Evolutionary conservation across 2,797 vertebrate genomes (phyloP).

Genomic region (Cetoscarus ocellatus): DNA sequence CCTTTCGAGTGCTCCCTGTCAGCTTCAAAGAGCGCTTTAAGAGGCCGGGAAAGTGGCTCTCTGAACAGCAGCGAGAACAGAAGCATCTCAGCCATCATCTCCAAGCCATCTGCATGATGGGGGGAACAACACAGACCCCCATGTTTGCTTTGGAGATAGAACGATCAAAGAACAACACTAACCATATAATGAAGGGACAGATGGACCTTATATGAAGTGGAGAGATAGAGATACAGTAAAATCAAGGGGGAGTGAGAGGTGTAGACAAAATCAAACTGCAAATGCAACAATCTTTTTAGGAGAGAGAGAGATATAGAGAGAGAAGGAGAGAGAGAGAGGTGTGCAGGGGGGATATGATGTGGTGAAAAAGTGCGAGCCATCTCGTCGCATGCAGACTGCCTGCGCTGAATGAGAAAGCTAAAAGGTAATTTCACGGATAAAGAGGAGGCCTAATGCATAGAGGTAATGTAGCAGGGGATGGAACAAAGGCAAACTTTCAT

Average conservation of each 20-base stretch:
- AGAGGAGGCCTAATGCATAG: slow-evolving; percentile 90
- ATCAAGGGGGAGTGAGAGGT: slow-evolving; percentile 44
- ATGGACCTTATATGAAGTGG: slow-evolving; percentile 79
- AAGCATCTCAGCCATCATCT: slow-evolving; percentile 80
- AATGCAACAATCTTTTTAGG: slow-evolving; percentile 83
- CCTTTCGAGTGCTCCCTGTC: slow-evolving; percentile 71
- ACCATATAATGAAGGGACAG: slow-evolving; percentile 82
- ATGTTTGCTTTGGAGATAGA: slow-evolving; percentile 85
- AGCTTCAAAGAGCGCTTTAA: slow-evolving; percentile 83
- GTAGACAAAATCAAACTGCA: slow-evolving; percentile 82
- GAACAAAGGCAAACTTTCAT: slow-evolving; percentile 93
- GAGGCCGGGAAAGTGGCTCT: slow-evolving; percentile 75
- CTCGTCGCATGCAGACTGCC: slow-evolving; percentile 86
- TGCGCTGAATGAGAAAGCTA: slow-evolving; percentile 90
- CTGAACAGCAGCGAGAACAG: slow-evolving; percentile 73
- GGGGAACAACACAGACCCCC: slow-evolving; percentile 77
- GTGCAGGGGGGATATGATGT: slow-evolving; percentile 73
- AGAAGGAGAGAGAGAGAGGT: slow-evolving; percentile 54
- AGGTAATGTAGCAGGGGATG: slow-evolving; percentile 89
- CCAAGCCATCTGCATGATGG: slow-evolving; percentile 71
- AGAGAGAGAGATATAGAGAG: slow-evolving; percentile 23
- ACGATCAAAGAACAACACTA: slow-evolving; percentile 84
- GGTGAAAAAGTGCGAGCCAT: slow-evolving; percentile 87
- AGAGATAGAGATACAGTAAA: slow-evolving; percentile 40
- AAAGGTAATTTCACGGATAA: slow-evolving; percentile 93